Evolutionary conservation across 2,797 vertebrate species (phyloP), one percentile per base, ranked within the genome.

Genomic region (Luscinia megarhynchos): DNA sequence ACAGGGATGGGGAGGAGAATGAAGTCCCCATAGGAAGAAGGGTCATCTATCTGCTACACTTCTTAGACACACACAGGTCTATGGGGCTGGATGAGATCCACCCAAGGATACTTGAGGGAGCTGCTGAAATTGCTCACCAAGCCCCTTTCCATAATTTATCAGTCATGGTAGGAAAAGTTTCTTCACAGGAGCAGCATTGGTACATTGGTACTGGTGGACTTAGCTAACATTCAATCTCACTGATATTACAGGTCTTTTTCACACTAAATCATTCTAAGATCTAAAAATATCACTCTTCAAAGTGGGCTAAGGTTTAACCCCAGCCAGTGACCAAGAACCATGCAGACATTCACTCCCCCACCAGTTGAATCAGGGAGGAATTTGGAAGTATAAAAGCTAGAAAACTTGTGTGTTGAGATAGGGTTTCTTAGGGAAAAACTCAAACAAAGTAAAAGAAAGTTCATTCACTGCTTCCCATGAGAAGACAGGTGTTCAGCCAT

Each of bases 1-100:
- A 38, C 19, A 51, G 15, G 22, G 12, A 58, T 1, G 0, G 14
- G 17, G 9, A 53, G 15, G 46, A 68, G 10, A 23, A 45, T 23
- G 18, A 68, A 76, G 10, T 4, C 8, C 4, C 12, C 12, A 2
- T 2, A 59, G 23, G 15, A 14, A 24, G 9, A 59, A 38, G 29
- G 29, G 15, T 53, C 32, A 51, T 15, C 1, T 1, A 45, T 11
- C 23, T n/a, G n/a, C n/a, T 59, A 7, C 27, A 22, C 6, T 12
- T 3, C 10, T 58, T 27, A 58, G 15, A 23, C 0, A 1, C 6
- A 22, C 27, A 45, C 12, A 67, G 4, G 10, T 38, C 18, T 27
- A 2, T 23, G 38, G 38, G 8, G 10, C 15, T 46, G 38, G 38
- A 17, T 16, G 46, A 22, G 17, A 70, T 53, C 15, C 22, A 13